Evolutionary conservation across 1,140 invertebrate genomes (phyloP), one percentile per base, ranked within the genome.

Genomic region (Adoxophyes honmai): DNA sequence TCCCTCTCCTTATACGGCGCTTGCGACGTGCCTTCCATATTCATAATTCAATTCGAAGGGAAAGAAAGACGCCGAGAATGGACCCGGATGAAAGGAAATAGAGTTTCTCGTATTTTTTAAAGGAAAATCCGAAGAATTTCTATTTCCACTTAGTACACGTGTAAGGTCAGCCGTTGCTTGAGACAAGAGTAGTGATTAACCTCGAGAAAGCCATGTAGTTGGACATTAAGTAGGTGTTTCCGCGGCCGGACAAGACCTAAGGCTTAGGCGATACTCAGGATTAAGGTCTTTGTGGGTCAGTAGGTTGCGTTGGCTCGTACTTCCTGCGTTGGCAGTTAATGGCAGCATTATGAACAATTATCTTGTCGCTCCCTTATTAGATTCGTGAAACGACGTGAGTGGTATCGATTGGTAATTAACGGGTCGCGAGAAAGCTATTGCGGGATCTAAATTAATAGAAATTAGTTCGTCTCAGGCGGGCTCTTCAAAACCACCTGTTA

Each of bases 1-100:
- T 64, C 62, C 62, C 60, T 65, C 63, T 61, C 62, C 64, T 21
- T 64, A 75, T 69, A 83, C 74, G 79, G 80, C 21, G 42, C 6
- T 34, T 33, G 38, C 63, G 53, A 82, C 78, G 75, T 68, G 78
- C 34, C 62, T 69, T 83, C 66, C 73, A 86, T 86, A 86, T 84
- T 81, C 71, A 86, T 82, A 75, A 57, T 64, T 65, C 62, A 73
- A 62, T 74, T 67, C 21, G 42, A 56, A 68, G 65, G 65, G 69
- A 74, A 68, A 71, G 68, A 73, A 63, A 39, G 21, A 28, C 21
- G 42, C 58, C 58, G 57, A 54, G 55, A 62, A 60, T 15, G 57
- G 64, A 52, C 52, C 53, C 61, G 58, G 53, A 59, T 60, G 59
- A 55, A 64, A 52, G 62, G 60, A 57, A 62, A 39, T 57, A 52